These are phyloP conservation scores for Seira ritae DNA, from an alignment of 2,888 invertebrate genomes.

Conservation along the genomic window DNA sequence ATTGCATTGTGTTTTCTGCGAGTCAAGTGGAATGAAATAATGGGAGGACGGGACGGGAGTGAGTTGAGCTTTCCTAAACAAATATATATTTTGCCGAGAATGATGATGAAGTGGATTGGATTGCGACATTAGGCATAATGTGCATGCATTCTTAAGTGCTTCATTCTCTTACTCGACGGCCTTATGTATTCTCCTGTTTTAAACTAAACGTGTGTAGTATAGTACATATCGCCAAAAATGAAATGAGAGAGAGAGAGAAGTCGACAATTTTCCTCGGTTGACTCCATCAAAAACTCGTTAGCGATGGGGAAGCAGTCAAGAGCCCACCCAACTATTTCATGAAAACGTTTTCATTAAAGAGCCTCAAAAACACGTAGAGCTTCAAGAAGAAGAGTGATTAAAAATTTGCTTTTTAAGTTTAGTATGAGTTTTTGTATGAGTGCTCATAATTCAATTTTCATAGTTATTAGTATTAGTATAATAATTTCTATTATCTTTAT, in stretches of 20 bases:
- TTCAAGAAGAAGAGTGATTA: too few relatives aligned
- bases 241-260: slow-evolving; percentile 20
- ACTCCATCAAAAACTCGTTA: slow-evolving; percentile 52
- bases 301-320: background rate
- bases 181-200: too few relatives aligned
- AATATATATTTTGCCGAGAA: slow-evolving; percentile 7
- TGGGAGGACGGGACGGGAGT: slow-evolving; percentile 17
- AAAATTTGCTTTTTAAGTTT: too few relatives aligned
- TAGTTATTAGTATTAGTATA: too few relatives aligned
- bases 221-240: background rate
- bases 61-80: slow-evolving; percentile 19
- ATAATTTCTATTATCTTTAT: too few relatives aligned
- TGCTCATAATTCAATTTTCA: too few relatives aligned
- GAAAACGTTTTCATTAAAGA: too few relatives aligned
- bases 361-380: too few relatives aligned
- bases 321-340: slow-evolving; percentile 33
- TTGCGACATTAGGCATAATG: too few relatives aligned
- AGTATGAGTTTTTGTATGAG: too few relatives aligned
- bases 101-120: too few relatives aligned
- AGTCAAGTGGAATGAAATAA: background rate
- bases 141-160: too few relatives aligned
- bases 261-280: slow-evolving; percentile 32
- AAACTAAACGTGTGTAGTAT: background rate
- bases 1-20: background rate
- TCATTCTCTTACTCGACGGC: background rate